These are phyloP conservation scores for Triops longicaudatus DNA, from an alignment of 1,140 invertebrate species.

Conservation along the genomic window DNA sequence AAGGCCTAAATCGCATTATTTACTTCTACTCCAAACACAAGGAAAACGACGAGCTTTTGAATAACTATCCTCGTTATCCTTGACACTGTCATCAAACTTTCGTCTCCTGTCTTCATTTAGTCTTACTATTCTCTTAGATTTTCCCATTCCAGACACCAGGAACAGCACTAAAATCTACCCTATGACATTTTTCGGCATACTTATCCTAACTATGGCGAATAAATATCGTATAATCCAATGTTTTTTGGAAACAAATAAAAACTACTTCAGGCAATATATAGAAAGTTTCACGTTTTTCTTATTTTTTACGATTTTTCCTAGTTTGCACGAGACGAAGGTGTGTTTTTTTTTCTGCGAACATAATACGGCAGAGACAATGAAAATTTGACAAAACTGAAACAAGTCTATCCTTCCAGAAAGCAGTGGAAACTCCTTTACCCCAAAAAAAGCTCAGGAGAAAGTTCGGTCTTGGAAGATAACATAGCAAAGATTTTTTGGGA, in stretches of 20 bases:
- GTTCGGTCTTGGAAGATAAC: neutral
- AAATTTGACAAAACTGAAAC: neutral
- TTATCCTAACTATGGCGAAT: constrained; percentile 8
- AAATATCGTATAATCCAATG: neutral
- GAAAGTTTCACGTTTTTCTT: neutral
- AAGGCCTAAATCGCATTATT: neutral
- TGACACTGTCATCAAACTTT: too few species aligned
- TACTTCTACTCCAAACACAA: neutral
- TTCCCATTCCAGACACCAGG: neutral
- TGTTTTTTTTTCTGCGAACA: neutral
- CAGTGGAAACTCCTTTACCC: neutral
- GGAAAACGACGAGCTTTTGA: neutral
- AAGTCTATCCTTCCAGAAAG: neutral
- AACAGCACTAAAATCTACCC: neutral
- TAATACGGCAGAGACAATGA: neutral
- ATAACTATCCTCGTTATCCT: too few species aligned
- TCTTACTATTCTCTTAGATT: too few species aligned
- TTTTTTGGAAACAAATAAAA: neutral
- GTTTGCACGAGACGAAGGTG: neutral
- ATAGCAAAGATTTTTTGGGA: neutral
- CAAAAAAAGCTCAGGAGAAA: neutral
- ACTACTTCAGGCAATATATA: neutral
- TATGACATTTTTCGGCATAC: neutral
- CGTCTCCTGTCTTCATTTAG: too few species aligned
- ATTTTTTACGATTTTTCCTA: neutral